A percentile compares a stretch with the other conserved stretches of the same genome.
phyloP scores from a whole-genome alignment of 2,888 invertebrate species.

The Carabus problematicus region DNA sequence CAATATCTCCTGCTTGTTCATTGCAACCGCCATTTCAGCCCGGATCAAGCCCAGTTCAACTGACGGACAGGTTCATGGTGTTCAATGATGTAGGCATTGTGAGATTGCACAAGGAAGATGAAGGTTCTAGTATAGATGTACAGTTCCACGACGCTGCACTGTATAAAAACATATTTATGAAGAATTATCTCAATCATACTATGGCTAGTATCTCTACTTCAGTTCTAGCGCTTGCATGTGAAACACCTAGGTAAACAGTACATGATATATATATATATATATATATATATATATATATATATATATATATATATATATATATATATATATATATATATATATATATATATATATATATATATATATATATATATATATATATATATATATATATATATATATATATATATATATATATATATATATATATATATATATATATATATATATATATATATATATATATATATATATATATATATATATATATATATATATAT shows the following conservation, averaged over 20 bases:
- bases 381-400: too few relatives aligned
- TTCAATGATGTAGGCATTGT: conserved; percentile 97
- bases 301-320: too few relatives aligned
- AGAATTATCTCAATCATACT: conserved; percentile 83
- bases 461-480: too few relatives aligned
- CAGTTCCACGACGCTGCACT: conserved; percentile 93
- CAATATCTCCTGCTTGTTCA: conserved; percentile 61
- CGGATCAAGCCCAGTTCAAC: conserved; percentile 82
- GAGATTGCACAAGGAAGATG: conserved; percentile 68
- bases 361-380: too few relatives aligned
- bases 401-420: too few relatives aligned
- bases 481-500: too few relatives aligned
- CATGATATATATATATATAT: too few relatives aligned
- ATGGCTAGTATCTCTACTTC: conserved; percentile 86
- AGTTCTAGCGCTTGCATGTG: conserved; percentile 80
- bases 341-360: too few relatives aligned
- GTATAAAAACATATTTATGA: conserved; percentile 89
- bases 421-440: too few relatives aligned
- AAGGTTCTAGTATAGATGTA: conserved; percentile 77
- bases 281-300: too few relatives aligned
- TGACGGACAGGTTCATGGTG: conserved; percentile 75
- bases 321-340: too few relatives aligned
- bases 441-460: too few relatives aligned
- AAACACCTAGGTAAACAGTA: conserved; percentile 69
- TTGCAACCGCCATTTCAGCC: conserved; percentile 91